phyloP scores from a whole-genome alignment of 2,888 invertebrate genomes.

The Melitaea athalia region DNA sequence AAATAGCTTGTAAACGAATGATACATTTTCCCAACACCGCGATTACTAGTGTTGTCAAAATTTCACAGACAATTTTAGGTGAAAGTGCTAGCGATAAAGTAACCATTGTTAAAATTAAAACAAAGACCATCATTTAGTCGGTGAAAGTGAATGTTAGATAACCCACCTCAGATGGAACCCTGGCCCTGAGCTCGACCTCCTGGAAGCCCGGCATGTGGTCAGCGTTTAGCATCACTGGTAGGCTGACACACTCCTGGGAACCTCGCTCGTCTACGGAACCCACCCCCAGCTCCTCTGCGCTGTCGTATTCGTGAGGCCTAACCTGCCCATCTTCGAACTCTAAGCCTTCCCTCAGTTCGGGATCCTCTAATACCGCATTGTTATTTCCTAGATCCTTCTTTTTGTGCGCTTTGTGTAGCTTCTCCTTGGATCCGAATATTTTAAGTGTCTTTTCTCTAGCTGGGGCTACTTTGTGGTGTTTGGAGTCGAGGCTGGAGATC shows the following conservation, averaged over 20 bases:
- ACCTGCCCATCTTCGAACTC: constrained; percentile 68
- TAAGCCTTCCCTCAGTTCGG: constrained; percentile 65
- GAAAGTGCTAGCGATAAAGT: constrained; percentile 19
- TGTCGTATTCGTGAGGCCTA: constrained; percentile 66
- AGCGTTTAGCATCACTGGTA: constrained; percentile 74
- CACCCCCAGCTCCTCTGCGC: constrained; percentile 70
- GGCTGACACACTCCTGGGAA: constrained; percentile 76
- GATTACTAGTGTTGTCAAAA: neutral
- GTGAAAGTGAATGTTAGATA: neutral
- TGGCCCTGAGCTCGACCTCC: constrained; percentile 73
- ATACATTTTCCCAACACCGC: neutral
- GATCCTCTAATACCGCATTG: constrained; percentile 78
- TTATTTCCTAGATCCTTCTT: constrained; percentile 76
- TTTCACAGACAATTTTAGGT: constrained; percentile 7
- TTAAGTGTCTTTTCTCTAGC: constrained; percentile 74
- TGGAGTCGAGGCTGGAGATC: constrained; percentile 85
- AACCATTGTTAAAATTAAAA: constrained; percentile 12
- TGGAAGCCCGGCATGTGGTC: constrained; percentile 78
- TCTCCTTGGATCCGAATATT: constrained; percentile 80
- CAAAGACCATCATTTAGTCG: constrained; percentile 1
- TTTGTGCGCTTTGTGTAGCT: constrained; percentile 75
- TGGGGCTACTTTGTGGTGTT: constrained; percentile 80
- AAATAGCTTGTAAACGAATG: neutral
- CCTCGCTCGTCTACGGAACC: constrained; percentile 70
- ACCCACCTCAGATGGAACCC: constrained; percentile 75